Conservation (phyloP, 2,113 vertebrate species). For the Chauna torquata region DNA sequence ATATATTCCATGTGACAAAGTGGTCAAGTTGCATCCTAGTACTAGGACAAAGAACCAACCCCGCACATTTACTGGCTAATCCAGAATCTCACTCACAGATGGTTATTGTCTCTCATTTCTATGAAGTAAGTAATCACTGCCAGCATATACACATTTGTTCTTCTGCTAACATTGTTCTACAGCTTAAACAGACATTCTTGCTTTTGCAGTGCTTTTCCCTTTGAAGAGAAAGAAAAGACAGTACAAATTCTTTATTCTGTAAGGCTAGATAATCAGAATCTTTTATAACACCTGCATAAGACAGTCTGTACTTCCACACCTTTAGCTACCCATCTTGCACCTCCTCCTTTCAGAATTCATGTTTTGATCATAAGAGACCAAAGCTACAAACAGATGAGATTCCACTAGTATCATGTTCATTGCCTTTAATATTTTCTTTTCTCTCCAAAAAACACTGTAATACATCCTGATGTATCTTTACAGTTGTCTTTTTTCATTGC, state of each 20-base stretch:
- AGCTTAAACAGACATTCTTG: not conserved
- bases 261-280: not conserved
- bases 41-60: not conserved
- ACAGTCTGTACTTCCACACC: not conserved
- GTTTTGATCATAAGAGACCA: not conserved
- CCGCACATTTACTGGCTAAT: not conserved
- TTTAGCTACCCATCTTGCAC: not conserved
- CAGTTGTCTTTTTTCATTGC: conserved; percentile 27
- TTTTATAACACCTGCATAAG: not conserved
- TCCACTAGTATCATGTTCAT: not conserved
- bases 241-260: not conserved
- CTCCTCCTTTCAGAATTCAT: not conserved
- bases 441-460: not conserved
- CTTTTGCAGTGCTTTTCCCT: not conserved
- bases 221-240: not conserved
- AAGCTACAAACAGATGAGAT: conserved; percentile 12
- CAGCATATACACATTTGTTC: not conserved
- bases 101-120: not conserved
- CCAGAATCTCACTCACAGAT: not conserved
- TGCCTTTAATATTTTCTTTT: not conserved
- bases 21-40: not conserved
- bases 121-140: not conserved
- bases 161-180: not conserved
- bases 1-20: not conserved
- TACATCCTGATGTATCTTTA: not conserved